Percentiles rank a stretch among this genome's conserved stretches.
Conservation (phyloP, 2,888 invertebrate species). For the Abrostola triplasia region DNA sequence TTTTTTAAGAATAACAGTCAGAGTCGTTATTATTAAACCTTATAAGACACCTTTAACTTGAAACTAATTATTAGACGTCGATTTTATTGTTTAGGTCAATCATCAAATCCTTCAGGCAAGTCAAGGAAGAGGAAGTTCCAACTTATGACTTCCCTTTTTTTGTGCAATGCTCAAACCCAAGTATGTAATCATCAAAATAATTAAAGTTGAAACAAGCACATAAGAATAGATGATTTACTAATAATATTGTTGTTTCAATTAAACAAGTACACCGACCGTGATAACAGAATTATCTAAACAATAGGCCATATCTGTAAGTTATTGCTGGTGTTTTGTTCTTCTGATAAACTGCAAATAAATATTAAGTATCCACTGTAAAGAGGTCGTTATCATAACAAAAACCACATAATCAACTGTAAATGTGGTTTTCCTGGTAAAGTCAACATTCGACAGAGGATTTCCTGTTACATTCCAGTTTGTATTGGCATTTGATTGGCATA, state of each 20-base stretch:
- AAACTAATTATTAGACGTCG: too few species aligned
- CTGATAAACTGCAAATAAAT: constrained; percentile 8
- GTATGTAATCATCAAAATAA: neutral
- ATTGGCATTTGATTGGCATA: constrained; percentile 26
- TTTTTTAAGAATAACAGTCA: too few species aligned
- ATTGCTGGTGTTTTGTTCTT: neutral
- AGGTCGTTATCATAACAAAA: constrained; percentile 20
- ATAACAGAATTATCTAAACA: neutral
- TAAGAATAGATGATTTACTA: constrained; percentile 1
- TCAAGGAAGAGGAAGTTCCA: too few species aligned
- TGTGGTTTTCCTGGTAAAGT: constrained; percentile 22
- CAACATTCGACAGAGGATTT: constrained; percentile 33
- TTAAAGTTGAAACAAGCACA: neutral
- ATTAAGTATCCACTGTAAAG: constrained; percentile 6
- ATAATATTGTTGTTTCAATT: neutral
- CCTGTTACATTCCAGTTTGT: constrained; percentile 23
- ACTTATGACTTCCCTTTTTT: too few species aligned
- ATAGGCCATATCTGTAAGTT: neutral
- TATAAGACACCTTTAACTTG: too few species aligned
- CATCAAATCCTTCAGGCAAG: too few species aligned
- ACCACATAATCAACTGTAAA: constrained; percentile 33
- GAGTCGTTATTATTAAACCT: too few species aligned
- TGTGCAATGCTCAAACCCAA: too few species aligned
- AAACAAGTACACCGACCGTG: neutral
- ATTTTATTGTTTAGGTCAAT: too few species aligned